Evolutionary conservation across 2,888 invertebrate genomes (phyloP).

Genomic region (Arenicola marina): DNA sequence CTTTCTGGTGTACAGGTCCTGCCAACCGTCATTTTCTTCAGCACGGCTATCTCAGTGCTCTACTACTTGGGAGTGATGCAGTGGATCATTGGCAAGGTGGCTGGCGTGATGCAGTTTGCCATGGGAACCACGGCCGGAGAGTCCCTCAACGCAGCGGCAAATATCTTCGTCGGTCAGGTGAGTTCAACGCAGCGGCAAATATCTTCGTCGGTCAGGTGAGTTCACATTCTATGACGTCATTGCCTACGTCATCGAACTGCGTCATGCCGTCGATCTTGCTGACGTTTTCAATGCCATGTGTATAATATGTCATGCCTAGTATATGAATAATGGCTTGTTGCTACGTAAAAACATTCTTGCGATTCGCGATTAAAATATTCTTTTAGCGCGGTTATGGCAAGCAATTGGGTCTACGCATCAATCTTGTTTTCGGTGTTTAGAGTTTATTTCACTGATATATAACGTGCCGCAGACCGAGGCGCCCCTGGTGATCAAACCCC

Average conservation of each 20-base stretch:
- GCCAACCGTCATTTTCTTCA: conserved; percentile 90
- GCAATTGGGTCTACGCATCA: no score
- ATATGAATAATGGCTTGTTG: no score
- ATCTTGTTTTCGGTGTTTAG: no score
- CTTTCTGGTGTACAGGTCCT: conserved; percentile 67
- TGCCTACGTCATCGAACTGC: no score
- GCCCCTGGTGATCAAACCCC: conserved; percentile 85
- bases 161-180: conserved; percentile 92
- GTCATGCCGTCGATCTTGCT: no score
- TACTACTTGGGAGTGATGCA: conserved; percentile 86
- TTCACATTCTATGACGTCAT: no score
- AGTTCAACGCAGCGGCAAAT: conserved; percentile 87
- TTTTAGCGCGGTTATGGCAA: no score
- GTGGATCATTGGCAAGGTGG: conserved; percentile 78
- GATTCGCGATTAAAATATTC: no score
- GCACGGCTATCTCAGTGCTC: conserved; percentile 82
- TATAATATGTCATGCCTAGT: no score
- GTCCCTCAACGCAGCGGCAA: conserved; percentile 90
- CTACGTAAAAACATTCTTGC: no score
- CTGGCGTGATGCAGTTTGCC: conserved; percentile 71
- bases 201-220: conserved; percentile 89
- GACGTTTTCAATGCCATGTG: no score
- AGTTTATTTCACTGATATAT: no score
- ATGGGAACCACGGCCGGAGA: conserved; percentile 92
- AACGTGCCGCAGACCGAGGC: conserved; percentile 88